Evolutionary conservation across 2,888 invertebrate genomes (phyloP).

Genomic region (Agonopterix arenella): DNA sequence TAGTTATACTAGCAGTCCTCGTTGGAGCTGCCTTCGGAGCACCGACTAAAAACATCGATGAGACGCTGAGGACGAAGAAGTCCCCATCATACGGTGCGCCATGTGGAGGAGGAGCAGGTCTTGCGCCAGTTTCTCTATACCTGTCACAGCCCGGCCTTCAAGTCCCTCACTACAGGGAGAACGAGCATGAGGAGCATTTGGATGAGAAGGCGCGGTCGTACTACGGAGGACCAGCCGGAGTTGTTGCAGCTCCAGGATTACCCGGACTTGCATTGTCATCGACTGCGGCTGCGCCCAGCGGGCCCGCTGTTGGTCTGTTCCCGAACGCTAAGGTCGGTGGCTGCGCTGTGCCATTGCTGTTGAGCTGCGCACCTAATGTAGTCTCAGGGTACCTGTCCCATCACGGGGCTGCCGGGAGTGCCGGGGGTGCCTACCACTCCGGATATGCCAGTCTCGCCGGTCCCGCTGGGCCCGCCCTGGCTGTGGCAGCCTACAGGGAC

Average conservation of each 20-base stretch:
- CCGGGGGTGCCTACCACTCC: neutral
- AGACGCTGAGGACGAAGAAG: constrained; percentile 13
- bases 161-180: constrained; percentile 15
- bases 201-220: constrained; percentile 8
- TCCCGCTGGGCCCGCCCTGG: neutral
- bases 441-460: too few species aligned
- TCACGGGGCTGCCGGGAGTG: neutral
- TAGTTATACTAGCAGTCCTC: constrained; percentile 14
- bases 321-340: constrained; percentile 21
- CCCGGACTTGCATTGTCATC: neutral
- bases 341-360: constrained; percentile 26
- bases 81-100: constrained; percentile 9
- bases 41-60: constrained; percentile 7
- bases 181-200: constrained; percentile 6
- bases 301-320: constrained; percentile 22
- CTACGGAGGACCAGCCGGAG: constrained; percentile 3
- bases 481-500: constrained; percentile 1
- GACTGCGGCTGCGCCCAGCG: neutral
- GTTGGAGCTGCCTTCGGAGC: constrained; percentile 16
- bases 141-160: constrained; percentile 6
- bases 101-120: constrained; percentile 4
- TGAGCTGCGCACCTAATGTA: constrained; percentile 30
- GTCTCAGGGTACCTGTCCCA: constrained; percentile 21
- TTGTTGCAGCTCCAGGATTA: neutral
- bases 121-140: constrained; percentile 16